Conservation (phyloP, 1,140 invertebrate genomes). For the Onthophagus taurus region DNA sequence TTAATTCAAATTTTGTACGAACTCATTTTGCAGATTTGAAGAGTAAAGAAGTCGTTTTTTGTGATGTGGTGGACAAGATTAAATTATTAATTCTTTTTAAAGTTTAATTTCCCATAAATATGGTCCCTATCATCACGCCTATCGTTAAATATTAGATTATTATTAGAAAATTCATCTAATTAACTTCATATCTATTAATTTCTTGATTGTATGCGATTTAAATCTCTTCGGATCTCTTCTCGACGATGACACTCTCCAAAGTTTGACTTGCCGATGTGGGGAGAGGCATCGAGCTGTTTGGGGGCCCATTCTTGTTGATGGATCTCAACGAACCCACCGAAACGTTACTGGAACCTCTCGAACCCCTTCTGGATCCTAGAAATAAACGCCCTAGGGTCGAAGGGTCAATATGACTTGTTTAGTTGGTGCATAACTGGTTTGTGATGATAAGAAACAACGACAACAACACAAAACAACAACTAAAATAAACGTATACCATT, state of each 20-base stretch:
- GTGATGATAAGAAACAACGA: too few species aligned
- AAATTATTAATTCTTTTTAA: not conserved
- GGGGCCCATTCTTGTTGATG: constrained; percentile 41
- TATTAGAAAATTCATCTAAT: constrained; percentile 6
- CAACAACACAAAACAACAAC: too few species aligned
- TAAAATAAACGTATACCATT: too few species aligned
- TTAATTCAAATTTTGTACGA: too few species aligned
- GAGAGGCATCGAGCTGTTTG: constrained; percentile 27
- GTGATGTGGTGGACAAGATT: not conserved
- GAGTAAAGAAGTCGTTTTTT: too few species aligned
- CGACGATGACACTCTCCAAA: constrained; percentile 47
- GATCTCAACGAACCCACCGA: constrained; percentile 48
- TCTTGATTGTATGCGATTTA: too few species aligned
- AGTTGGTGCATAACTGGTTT: constrained; percentile 11
- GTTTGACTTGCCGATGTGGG: constrained; percentile 38
- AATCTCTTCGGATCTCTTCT: constrained; percentile 26
- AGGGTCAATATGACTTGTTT: constrained; percentile 19
- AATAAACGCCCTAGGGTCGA: constrained; percentile 39
- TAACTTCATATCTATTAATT: too few species aligned
- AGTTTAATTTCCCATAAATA: not conserved
- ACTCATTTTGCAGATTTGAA: too few species aligned
- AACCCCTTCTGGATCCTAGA: constrained; percentile 56
- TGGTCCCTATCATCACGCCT: constrained; percentile 36
- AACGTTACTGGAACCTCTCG: constrained; percentile 55
- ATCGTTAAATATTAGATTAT: constrained; percentile 14